phyloP scores from a whole-genome alignment of 2,797 vertebrate genomes.

The Valencia hispanica region DNA sequence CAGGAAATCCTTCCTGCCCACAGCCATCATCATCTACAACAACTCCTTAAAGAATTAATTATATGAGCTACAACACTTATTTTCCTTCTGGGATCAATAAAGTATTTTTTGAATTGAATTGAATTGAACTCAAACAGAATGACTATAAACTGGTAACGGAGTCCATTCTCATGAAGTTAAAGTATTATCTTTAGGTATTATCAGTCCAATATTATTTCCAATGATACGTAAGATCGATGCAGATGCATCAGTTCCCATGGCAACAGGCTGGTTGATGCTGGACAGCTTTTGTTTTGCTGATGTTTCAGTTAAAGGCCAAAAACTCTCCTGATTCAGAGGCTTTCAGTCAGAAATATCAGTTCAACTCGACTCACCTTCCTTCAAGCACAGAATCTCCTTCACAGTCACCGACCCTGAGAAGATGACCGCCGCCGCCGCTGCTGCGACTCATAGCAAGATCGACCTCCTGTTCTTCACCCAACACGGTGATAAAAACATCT shows the following conservation, averaged over 20 bases:
- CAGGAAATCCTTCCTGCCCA: too few species aligned
- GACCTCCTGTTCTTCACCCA: too few species aligned
- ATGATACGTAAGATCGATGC: neutral
- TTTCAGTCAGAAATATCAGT: neutral
- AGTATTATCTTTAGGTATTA: neutral
- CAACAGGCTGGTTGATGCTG: conserved; percentile 1
- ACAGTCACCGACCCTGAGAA: neutral
- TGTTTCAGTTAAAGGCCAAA: neutral
- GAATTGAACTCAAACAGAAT: too few species aligned
- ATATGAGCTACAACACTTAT: too few species aligned
- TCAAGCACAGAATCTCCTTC: conserved; percentile 14
- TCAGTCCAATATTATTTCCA: neutral
- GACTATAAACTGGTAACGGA: too few species aligned
- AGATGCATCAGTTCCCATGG: neutral
- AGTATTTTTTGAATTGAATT: too few species aligned
- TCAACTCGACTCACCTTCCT: neutral
- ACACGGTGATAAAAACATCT: too few species aligned
- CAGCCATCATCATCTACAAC: too few species aligned
- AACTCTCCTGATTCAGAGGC: neutral
- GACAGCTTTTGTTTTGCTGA: neutral
- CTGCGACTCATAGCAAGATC: too few species aligned
- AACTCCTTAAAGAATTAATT: too few species aligned
- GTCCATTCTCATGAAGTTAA: neutral
- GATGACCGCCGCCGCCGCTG: too few species aligned
- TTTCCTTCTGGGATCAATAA: too few species aligned